Conservation (phyloP, 2,113 vertebrate species). For the Dipodomys merriami region DNA sequence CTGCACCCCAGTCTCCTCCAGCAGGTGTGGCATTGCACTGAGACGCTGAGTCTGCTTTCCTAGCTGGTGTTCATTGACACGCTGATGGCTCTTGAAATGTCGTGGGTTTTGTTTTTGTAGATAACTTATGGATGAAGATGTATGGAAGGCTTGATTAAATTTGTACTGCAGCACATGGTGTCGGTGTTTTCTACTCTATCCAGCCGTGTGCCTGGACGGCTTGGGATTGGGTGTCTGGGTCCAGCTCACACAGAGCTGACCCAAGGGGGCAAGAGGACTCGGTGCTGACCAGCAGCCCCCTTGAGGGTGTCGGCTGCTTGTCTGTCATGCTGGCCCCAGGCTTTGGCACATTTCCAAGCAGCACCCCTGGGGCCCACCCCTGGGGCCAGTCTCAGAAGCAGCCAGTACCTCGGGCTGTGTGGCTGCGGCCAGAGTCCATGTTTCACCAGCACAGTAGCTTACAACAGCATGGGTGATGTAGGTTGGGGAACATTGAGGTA, state of each 20-base stretch:
- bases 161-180: constrained; percentile 50
- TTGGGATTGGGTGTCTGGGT: fast-evolving
- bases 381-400: background rate
- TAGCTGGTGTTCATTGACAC: constrained; percentile 16
- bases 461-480: background rate
- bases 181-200: background rate
- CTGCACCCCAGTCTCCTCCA: background rate
- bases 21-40: constrained; percentile 58
- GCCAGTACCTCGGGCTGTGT: background rate
- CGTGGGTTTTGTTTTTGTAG: constrained; percentile 6
- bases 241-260: fast-evolving
- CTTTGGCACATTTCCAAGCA: background rate
- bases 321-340: background rate
- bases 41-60: constrained; percentile 43
- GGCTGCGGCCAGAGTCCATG: background rate
- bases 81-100: background rate
- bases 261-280: fast-evolving
- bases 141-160: constrained; percentile 45
- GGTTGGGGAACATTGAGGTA: background rate
- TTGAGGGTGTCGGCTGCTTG: background rate
- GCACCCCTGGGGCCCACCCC: fast-evolving
- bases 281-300: fast-evolving
- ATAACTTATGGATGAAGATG: background rate
- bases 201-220: fast-evolving
- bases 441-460: background rate